Evolutionary conservation across 2,797 vertebrate species (phyloP), one percentile per base, ranked within the genome.

Genomic region (Aphelocoma californica): DNA sequence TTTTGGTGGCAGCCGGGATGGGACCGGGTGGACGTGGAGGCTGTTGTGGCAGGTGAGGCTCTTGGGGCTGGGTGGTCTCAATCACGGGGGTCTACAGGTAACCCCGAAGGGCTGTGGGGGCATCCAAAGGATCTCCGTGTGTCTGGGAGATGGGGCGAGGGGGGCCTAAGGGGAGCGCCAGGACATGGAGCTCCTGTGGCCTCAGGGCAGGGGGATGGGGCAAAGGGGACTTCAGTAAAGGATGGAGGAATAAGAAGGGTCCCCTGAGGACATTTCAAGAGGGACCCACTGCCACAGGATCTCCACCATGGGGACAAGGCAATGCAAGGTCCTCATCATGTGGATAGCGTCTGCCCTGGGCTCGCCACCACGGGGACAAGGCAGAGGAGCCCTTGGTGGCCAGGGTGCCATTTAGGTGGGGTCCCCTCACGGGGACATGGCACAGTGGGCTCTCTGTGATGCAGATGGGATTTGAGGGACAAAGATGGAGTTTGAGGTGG

Each of bases 261-360:
- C 21, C 26, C 32, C 14, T 19, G 56, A 67, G 40, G 65, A 38
- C n/a, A 11, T 58, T 57, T 56, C 48, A 23, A n/a, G 56, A 60
- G 38, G 34, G 19, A 18, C 0, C 1, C 23, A 47, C 54, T 82
- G 24, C 36, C 11, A 3, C 3, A 29, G 45, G 34, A 21, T 54
- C 15, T 25, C 25, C 10, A 5, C 9, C 12, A 12, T 2, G 19
- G 21, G 20, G 53, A 62, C 48, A 29, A 45, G 44, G 67, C 56
- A 48, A 25, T 20, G 57, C 29, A 45, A 36, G 38, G 9, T 28
- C 8, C 31, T 17, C 0, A 0, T 61, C 21, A n/a, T 0, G 0
- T 0, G 1, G 57, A 21, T 19, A 18, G 44, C 5, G 0, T 29
- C 67, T 2, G 3, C 56, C 2, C 0, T 13, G 60, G 38, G n/a